phyloP scores from a whole-genome alignment of 2,797 vertebrate genomes.

The Gymnodraco acuticeps region DNA sequence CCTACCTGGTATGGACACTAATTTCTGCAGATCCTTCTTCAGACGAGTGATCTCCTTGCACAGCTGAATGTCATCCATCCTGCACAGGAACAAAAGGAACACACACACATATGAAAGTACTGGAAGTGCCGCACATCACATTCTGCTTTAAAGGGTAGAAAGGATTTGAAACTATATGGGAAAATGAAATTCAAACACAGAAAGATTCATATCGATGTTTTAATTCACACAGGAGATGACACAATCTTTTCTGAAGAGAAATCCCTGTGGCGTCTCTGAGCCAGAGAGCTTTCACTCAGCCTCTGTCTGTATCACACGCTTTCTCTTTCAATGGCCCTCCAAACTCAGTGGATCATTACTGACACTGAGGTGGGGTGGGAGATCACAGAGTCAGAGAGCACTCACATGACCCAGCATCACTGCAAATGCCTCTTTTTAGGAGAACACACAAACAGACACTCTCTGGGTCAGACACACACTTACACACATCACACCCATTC shows the following conservation, averaged over 20 bases:
- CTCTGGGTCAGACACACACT: slow-evolving; percentile 1
- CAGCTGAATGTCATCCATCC: slow-evolving; percentile 95
- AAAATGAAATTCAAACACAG: slow-evolving; percentile 26
- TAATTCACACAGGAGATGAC: slow-evolving; percentile 26
- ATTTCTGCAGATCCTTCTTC: slow-evolving; percentile 90
- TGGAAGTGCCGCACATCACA: neutral
- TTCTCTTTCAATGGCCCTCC: slow-evolving; percentile 13
- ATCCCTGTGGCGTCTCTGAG: slow-evolving; percentile 15
- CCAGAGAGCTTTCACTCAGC: slow-evolving; percentile 29
- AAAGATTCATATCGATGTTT: slow-evolving; percentile 22
- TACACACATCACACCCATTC: slow-evolving; percentile 29
- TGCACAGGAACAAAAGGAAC: slow-evolving; percentile 54
- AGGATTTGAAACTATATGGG: neutral
- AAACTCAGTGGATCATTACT: slow-evolving; percentile 30
- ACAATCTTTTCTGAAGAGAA: slow-evolving; percentile 29
- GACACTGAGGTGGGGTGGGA: slow-evolving; percentile 12
- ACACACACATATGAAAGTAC: neutral
- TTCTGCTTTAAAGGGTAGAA: neutral
- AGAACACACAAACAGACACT: slow-evolving; percentile 1
- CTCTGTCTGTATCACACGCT: neutral
- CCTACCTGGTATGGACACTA: slow-evolving; percentile 88
- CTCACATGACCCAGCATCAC: neutral
- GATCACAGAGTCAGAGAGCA: neutral
- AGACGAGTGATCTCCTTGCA: slow-evolving; percentile 91
- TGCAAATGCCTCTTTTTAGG: slow-evolving; percentile 7